Percentiles rank a stretch among this genome's conserved stretches.
These are phyloP conservation scores for Halisarca cf. caerulea DNA, from an alignment of 37 sponge, comb jelly and placozoan genomes.

Conservation along the genomic window DNA sequence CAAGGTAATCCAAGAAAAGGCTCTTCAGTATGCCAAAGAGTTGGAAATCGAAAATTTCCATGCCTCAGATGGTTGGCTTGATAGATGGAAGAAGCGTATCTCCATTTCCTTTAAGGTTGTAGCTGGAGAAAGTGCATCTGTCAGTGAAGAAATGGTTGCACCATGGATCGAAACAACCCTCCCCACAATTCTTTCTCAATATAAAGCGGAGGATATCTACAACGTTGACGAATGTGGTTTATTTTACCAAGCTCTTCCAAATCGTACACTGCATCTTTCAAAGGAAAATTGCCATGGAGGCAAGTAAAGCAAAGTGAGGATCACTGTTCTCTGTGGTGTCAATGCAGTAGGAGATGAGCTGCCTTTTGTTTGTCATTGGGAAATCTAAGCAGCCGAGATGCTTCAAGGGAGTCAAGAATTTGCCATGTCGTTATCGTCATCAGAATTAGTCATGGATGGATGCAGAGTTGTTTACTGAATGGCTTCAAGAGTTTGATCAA, in stretches of 20 bases:
- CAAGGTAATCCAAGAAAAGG: neutral
- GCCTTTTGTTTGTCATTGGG: constrained; percentile 30
- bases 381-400: constrained; percentile 9
- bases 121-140: neutral
- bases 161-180: neutral
- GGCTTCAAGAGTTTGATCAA: neutral
- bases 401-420: neutral
- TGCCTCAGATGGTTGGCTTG: constrained; percentile 1
- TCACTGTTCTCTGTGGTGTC: constrained; percentile 21
- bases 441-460: constrained; percentile 33
- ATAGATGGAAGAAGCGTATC: constrained; percentile 6
- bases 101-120: neutral
- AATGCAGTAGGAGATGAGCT: neutral
- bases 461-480: neutral
- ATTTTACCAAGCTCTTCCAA: neutral
- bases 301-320: neutral
- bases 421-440: constrained; percentile 9
- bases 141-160: neutral
- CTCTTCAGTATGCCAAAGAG: neutral
- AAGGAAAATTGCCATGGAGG: constrained; percentile 8
- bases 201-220: neutral
- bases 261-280: neutral
- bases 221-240: constrained; percentile 18
- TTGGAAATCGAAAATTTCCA: neutral
- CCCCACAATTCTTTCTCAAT: neutral